Base-by-base conservation (phyloP, 2,888 invertebrate genomes). In the Eupithecia exiguata region DNA sequence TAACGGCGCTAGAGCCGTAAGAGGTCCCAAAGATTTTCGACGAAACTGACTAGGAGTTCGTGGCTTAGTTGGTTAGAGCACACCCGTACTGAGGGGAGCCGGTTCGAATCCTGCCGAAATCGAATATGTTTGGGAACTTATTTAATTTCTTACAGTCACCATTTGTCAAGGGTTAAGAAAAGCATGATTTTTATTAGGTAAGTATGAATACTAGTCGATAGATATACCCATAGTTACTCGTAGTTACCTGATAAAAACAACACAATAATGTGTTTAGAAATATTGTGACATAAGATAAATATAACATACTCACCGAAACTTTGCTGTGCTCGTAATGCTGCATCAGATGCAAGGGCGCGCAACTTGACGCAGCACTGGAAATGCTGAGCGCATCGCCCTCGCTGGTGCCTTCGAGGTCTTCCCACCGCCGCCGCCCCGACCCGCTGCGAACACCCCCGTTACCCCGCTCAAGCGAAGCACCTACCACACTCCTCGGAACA, bases 391-490 rank as follows among this genome's bases (percentile, higher is more conserved):
- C 94, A 78, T 94, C 94, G 16, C 92, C 93, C 73, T 94, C 94
- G 79, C 93, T 93, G 65, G 90, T 88, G 30, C 91, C 94, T 78
- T 94, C 94, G 53, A 87, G 78, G 84, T 94, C 94, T 83, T 93
- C 94, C 93, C 94, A 93, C 76, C 94, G 89, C 83, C 93, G 90
- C 58, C 93, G 90, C 87, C 91, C 93, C 86, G 92, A 93, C 93
- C 94, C 94, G 91, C 94, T 94, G 94, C 92, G 89, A 94, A 93
- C 93, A 93, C 84, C 92, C 92, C 90, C 91, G 87, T 88, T 87
- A 87, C 91, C 91, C 88, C 92, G 92, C 93, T 93, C 93, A 94
- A 94, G 94, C 94, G 91, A 94, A 94, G 93, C 94, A 84, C 82
- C 88, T 58, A 58, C 58, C 58, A 58, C 58, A 82, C 81, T 85